A percentile compares a stretch with the other conserved stretches of the same genome.
Conservation (phyloP, 2,797 vertebrate genomes). For the Balearica regulorum region DNA sequence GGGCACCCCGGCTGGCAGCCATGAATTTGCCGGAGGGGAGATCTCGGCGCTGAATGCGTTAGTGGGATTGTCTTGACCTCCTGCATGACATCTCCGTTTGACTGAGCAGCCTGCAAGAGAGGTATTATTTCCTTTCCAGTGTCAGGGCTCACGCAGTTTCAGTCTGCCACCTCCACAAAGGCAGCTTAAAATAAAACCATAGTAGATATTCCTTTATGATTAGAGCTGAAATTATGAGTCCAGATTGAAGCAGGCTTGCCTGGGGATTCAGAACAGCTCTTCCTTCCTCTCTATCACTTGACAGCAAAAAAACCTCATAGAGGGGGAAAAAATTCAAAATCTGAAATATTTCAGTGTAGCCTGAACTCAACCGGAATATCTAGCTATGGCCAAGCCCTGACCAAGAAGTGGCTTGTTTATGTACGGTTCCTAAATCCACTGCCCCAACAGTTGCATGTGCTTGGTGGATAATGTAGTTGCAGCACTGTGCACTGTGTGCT, state of each 20-base stretch:
- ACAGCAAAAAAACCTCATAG: not conserved
- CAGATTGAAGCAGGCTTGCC: not conserved
- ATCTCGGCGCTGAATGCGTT: not conserved
- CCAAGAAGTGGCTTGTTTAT: not conserved
- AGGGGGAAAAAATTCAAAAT: not conserved
- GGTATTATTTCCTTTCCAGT: not conserved
- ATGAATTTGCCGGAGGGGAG: not conserved
- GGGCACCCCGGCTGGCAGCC: not conserved
- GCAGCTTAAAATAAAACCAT: not conserved
- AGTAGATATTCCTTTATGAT: not conserved
- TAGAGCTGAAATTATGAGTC: not conserved
- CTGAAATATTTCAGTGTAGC: not conserved
- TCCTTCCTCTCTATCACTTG: not conserved
- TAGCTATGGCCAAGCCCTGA: not conserved
- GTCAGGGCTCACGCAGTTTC: not conserved
- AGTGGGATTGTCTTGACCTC: not conserved
- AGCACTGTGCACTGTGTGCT: fast-evolving
- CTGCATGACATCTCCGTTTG: not conserved
- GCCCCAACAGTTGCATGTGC: not conserved
- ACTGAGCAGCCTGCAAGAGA: not conserved
- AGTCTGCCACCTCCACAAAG: slow-evolving; percentile 1
- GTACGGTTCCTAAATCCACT: not conserved
- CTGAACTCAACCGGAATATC: not conserved
- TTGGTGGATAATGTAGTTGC: not conserved
- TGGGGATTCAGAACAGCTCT: not conserved